phyloP scores from a whole-genome alignment of 2,888 invertebrate genomes.

The Lithophane leautieri region DNA sequence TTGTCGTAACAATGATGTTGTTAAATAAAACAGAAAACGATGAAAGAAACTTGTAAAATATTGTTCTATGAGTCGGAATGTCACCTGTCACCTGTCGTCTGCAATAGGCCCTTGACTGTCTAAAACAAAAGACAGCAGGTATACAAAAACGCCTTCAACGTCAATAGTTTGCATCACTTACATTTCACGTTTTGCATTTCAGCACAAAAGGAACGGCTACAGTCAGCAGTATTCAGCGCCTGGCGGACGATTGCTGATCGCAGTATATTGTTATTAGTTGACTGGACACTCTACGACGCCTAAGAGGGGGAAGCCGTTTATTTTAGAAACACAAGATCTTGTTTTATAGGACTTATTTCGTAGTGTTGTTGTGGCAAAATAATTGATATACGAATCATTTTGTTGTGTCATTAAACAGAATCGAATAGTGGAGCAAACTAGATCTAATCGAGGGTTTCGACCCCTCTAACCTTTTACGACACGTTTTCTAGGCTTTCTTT shows the following conservation, averaged over 20 bases:
- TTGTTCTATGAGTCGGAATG: not conserved
- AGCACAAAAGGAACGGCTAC: constrained; percentile 2
- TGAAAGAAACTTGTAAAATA: not conserved
- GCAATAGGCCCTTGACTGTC: too few species aligned
- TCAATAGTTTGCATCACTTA: not conserved
- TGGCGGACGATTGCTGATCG: constrained; percentile 15
- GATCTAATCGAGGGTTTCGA: constrained; percentile 33
- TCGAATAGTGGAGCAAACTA: constrained; percentile 9
- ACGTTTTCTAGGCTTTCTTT: constrained; percentile 5
- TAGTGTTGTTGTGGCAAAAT: not conserved
- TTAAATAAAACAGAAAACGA: not conserved
- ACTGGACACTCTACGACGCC: constrained; percentile 17
- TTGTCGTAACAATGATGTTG: not conserved
- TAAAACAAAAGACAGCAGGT: not conserved
- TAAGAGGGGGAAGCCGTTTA: constrained; percentile 6
- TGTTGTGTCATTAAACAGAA: not conserved
- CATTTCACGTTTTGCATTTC: not conserved
- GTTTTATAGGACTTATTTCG: not conserved
- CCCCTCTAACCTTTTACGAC: not conserved
- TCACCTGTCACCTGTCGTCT: not conserved
- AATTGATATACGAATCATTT: too few species aligned
- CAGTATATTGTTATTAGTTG: constrained; percentile 30
- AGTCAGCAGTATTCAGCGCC: not conserved
- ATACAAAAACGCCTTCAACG: not conserved
- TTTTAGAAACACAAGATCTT: not conserved